These are phyloP conservation scores for Cliona cf. orientalis DNA, from an alignment of 37 sponge, comb jelly and placozoan genomes.

Conservation along the genomic window DNA sequence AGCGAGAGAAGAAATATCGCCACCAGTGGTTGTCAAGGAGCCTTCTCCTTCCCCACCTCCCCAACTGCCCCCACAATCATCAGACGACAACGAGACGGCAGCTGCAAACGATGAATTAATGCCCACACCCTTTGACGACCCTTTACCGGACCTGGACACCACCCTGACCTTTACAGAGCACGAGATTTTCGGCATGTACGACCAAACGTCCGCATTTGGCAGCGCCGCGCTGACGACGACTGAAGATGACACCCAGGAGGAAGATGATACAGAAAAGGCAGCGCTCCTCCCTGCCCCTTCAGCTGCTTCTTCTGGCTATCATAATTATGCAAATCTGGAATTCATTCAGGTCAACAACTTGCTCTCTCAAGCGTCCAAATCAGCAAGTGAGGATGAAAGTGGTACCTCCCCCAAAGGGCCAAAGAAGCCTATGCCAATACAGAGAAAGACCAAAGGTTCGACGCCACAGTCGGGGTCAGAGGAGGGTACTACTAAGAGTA, in stretches of 20 bases:
- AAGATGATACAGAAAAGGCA: no score
- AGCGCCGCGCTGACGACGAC: no score
- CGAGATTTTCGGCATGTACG: no score
- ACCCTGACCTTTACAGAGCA: no score
- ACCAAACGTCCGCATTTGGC: no score
- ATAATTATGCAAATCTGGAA: constrained; percentile 13
- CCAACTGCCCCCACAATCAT: no score
- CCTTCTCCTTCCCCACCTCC: no score
- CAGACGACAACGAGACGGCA: no score
- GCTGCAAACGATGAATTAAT: no score
- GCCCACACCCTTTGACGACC: no score
- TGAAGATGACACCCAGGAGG: background rate
- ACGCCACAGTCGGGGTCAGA: background rate
- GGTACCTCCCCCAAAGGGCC: background rate
- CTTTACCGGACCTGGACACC: no score
- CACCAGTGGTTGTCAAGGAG: background rate
- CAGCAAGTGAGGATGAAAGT: background rate
- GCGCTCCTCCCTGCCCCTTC: no score
- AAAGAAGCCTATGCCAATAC: constrained; percentile 34
- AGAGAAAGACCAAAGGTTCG: constrained; percentile 5
- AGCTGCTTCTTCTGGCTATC: background rate
- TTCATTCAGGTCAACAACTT: background rate
- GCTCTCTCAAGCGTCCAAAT: background rate
- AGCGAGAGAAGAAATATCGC: background rate
- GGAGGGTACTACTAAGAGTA: background rate